A percentile compares a stretch with the other conserved stretches of the same genome.
These are phyloP conservation scores for Ornithorhynchus anatinus DNA, from an alignment of 2,113 vertebrate genomes.

Conservation along the genomic window DNA sequence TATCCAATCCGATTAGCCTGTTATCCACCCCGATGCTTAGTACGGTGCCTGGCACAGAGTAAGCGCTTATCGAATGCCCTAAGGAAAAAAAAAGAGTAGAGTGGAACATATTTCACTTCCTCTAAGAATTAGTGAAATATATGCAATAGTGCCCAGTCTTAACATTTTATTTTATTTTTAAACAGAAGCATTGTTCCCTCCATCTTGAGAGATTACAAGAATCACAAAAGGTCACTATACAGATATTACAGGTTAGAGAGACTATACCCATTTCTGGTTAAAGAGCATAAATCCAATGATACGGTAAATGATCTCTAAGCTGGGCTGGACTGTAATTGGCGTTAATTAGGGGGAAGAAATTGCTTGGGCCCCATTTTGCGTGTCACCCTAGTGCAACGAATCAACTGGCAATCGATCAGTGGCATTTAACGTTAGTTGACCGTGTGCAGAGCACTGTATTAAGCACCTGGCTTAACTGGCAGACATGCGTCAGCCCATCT, in stretches of 20 bases:
- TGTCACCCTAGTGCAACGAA: too few species aligned
- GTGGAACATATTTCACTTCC: constrained; percentile 29
- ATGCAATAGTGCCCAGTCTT: constrained; percentile 26
- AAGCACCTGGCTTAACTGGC: too few species aligned
- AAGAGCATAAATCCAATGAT: constrained; percentile 27
- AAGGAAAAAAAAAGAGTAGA: too few species aligned
- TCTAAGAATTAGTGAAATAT: constrained; percentile 30
- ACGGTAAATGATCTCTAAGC: constrained; percentile 2
- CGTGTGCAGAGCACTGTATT: too few species aligned
- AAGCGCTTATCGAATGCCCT: too few species aligned
- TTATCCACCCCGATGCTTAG: too few species aligned
- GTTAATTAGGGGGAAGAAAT: constrained; percentile 19
- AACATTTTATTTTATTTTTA: constrained; percentile 61
- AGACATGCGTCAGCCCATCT: too few species aligned
- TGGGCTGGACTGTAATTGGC: neutral
- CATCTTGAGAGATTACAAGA: constrained; percentile 67
- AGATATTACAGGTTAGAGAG: constrained; percentile 46
- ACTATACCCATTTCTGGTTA: constrained; percentile 47
- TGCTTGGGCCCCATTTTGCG: too few species aligned
- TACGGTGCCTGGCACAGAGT: too few species aligned
- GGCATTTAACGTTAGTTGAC: too few species aligned
- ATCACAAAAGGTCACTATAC: constrained; percentile 65
- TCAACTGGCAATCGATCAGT: too few species aligned
- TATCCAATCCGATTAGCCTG: too few species aligned
- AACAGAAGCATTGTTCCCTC: constrained; percentile 64